Evolutionary conservation across 2,113 vertebrate species (phyloP).

Genomic region (Ramphastos sulfuratus): DNA sequence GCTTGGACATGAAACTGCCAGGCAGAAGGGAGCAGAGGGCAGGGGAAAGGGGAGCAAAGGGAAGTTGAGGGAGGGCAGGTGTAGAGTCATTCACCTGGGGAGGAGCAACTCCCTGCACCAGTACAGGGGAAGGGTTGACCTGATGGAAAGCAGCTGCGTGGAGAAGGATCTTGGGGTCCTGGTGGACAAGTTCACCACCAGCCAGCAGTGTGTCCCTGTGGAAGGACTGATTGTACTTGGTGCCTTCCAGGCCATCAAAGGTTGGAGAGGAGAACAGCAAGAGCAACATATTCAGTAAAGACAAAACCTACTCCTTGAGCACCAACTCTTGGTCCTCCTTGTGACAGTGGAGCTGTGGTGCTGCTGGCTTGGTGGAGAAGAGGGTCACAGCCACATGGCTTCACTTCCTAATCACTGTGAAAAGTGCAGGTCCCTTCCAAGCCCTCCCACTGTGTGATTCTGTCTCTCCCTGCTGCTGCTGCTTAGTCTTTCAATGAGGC

Average conservation of each 20-base stretch:
- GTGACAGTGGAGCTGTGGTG: not conserved
- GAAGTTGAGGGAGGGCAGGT: too few relatives aligned
- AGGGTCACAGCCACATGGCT: not conserved
- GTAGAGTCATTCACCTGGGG: too few relatives aligned
- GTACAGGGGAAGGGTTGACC: too few relatives aligned
- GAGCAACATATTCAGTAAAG: not conserved
- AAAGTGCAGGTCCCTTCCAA: not conserved
- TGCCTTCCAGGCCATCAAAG: not conserved
- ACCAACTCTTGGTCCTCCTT: not conserved
- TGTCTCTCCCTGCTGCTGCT: too few relatives aligned
- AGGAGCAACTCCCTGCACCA: too few relatives aligned
- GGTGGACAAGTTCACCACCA: too few relatives aligned
- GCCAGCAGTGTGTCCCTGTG: too few relatives aligned
- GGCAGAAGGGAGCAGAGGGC: not conserved
- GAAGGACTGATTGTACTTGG: too few relatives aligned
- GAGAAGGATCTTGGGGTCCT: too few relatives aligned
- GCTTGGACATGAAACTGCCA: not conserved
- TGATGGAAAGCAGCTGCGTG: too few relatives aligned
- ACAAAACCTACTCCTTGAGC: not conserved
- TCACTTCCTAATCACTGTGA: not conserved
- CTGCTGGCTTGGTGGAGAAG: not conserved
- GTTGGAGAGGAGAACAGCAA: not conserved
- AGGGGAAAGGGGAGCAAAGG: not conserved
- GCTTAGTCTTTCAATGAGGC: too few relatives aligned
- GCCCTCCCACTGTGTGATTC: too few relatives aligned